A percentile compares a stretch with the other conserved stretches of the same genome.
These are phyloP conservation scores for Cetonia aurata DNA, from an alignment of 2,888 invertebrate species.

Conservation along the genomic window DNA sequence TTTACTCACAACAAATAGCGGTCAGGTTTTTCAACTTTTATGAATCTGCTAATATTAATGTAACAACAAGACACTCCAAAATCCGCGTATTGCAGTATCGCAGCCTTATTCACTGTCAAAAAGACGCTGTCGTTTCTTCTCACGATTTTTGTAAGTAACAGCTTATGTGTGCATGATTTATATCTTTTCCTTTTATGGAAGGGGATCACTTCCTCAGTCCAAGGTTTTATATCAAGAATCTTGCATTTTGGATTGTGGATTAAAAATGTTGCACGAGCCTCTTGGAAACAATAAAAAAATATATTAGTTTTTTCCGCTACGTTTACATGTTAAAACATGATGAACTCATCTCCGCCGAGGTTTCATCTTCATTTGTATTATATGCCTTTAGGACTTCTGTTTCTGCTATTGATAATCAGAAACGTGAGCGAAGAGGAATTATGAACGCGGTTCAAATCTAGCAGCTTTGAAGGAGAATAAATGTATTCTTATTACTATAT, in stretches of 20 bases:
- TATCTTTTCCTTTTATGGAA: constrained; percentile 69
- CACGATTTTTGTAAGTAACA: constrained; percentile 59
- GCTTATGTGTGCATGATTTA: constrained; percentile 67
- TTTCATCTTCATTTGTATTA: too few relatives aligned
- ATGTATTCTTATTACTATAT: too few relatives aligned
- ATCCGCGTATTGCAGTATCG: constrained; percentile 56
- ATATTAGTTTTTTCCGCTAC: too few relatives aligned
- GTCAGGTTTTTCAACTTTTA: background rate
- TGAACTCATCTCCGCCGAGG: too few relatives aligned
- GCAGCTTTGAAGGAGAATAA: too few relatives aligned
- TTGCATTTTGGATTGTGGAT: constrained; percentile 74
- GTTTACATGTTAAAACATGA: too few relatives aligned
- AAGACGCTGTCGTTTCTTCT: constrained; percentile 54
- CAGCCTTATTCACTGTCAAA: constrained; percentile 58
- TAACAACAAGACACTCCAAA: constrained; percentile 55
- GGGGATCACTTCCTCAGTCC: constrained; percentile 68
- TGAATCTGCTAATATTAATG: constrained; percentile 50
- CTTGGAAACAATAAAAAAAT: background rate
- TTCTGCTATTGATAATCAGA: too few relatives aligned
- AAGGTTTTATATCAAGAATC: constrained; percentile 73
- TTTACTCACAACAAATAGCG: constrained; percentile 12
- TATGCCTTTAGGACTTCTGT: too few relatives aligned
- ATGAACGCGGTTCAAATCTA: too few relatives aligned
- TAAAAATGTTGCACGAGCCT: constrained; percentile 51
- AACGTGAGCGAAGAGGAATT: too few relatives aligned